Conservation (phyloP, 2,113 vertebrate species). For the Peucedramus taeniatus region DNA sequence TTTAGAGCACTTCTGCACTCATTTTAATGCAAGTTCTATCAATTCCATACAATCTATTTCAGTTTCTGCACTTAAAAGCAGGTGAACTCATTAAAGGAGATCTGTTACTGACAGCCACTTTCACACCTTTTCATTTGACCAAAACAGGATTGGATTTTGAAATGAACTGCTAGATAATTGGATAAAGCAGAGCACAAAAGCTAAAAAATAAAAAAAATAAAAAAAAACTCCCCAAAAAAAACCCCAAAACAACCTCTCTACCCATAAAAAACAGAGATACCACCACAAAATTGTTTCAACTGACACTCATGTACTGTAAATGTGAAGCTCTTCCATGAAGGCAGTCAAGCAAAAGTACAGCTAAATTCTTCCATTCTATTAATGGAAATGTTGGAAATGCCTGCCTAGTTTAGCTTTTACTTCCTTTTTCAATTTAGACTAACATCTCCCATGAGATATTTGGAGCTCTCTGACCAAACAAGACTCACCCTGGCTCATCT, state of each 20-base stretch:
- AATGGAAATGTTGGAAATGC: conserved; percentile 32
- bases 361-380: conserved; percentile 34
- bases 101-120: background rate
- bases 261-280: background rate
- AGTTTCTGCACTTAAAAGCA: background rate
- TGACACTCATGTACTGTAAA: background rate
- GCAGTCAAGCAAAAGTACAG: background rate
- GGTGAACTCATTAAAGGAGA: background rate
- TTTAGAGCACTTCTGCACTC: background rate
- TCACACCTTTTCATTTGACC: background rate
- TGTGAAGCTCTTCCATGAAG: background rate
- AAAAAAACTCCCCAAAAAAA: background rate
- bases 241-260: background rate
- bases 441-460: background rate
- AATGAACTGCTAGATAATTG: background rate
- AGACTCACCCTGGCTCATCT: background rate
- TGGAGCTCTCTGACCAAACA: background rate
- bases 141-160: background rate
- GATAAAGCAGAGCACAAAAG: background rate
- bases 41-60: background rate
- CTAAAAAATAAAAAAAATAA: background rate
- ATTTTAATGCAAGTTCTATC: background rate
- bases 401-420: conserved; percentile 44
- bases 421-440: conserved; percentile 38
- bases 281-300: background rate